phyloP scores from a whole-genome alignment of 2,797 vertebrate species.

The Chanos chanos region DNA sequence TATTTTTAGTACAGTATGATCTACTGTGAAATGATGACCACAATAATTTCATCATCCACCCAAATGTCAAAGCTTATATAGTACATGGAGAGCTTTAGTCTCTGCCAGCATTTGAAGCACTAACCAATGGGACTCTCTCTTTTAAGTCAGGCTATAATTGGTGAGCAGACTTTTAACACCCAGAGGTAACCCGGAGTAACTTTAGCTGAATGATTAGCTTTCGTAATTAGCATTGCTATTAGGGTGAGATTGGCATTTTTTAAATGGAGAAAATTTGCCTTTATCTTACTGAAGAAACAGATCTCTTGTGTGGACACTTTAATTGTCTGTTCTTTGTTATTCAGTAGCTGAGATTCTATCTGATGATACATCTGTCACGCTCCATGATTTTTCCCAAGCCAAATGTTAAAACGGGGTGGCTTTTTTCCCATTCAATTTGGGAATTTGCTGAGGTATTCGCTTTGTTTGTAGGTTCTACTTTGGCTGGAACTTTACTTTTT shows the following conservation, averaged over 20 bases:
- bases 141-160: conserved; percentile 10
- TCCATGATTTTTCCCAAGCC: not conserved
- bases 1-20: no score
- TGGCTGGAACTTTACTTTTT: conserved; percentile 5
- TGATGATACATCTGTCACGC: conserved; percentile 25
- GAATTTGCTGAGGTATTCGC: conserved; percentile 12
- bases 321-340: conserved; percentile 8
- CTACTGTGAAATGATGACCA: no score
- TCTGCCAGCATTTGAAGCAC: no score
- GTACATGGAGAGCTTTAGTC: no score
- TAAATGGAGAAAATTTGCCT: conserved; percentile 32
- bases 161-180: not conserved
- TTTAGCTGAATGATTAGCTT: not conserved
- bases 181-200: not conserved
- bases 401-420: conserved; percentile 16
- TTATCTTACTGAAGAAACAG: conserved; percentile 25
- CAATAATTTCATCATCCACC: no score
- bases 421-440: not conserved
- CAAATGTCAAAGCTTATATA: no score
- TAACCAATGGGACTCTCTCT: no score
- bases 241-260: conserved; percentile 47
- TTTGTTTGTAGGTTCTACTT: conserved; percentile 4
- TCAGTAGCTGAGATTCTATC: not conserved
- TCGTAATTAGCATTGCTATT: conserved; percentile 44
- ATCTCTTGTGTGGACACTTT: conserved; percentile 21